Evolutionary conservation across 1,140 invertebrate species (phyloP).

Genomic region (Aphelenchoides avenae): DNA sequence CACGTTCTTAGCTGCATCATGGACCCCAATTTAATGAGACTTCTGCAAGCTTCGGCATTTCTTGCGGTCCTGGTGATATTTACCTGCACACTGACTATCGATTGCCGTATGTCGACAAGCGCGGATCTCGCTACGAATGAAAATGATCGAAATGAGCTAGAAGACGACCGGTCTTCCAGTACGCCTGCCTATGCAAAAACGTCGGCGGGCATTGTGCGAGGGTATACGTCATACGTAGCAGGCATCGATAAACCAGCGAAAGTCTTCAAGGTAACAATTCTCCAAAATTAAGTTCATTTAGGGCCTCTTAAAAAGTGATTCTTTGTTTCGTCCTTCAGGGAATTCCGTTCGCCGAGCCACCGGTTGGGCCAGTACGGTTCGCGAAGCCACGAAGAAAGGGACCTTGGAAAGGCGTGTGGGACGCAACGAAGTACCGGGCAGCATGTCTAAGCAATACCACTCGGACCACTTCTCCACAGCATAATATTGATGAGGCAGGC

Average conservation of each 20-base stretch:
- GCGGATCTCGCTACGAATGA: too few relatives aligned
- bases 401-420: conserved; percentile 72
- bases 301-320: neutral
- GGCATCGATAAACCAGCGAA: conserved; percentile 14
- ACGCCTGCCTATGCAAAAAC: too few relatives aligned
- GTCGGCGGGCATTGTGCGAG: conserved; percentile 11
- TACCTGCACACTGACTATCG: too few relatives aligned
- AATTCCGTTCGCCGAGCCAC: conserved; percentile 81
- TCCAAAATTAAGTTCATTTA: neutral
- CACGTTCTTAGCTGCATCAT: too few relatives aligned
- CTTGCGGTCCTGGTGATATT: too few relatives aligned
- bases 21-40: too few relatives aligned
- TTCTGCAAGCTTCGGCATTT: too few relatives aligned
- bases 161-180: too few relatives aligned
- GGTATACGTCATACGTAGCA: conserved; percentile 11
- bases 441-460: conserved; percentile 44
- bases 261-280: conserved; percentile 28
- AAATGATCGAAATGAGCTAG: too few relatives aligned
- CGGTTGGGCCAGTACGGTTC: conserved; percentile 79
- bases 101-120: too few relatives aligned
- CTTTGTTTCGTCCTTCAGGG: conserved; percentile 20
- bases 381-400: conserved; percentile 78
- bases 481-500: conserved; percentile 26
- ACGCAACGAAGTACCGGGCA: conserved; percentile 70
- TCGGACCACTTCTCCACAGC: conserved; percentile 39